Evolutionary conservation across 2,888 invertebrate species (phyloP).

Genomic region (Lithophane leautieri): DNA sequence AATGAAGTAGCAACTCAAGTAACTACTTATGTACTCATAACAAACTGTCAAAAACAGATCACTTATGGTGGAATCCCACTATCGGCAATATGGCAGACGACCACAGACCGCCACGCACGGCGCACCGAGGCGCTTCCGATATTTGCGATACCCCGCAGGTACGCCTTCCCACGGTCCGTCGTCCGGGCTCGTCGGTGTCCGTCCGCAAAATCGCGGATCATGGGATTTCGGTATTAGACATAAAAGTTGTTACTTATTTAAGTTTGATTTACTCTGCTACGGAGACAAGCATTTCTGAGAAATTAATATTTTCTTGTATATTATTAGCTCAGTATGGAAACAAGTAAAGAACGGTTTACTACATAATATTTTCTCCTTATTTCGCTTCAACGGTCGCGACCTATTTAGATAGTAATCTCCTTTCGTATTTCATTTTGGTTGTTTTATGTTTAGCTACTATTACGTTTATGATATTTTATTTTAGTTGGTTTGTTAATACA

Average conservation of each 20-base stretch:
- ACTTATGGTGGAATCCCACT: too few species aligned
- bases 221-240: too few species aligned
- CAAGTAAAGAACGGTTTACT: conserved; percentile 41
- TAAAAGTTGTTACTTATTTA: conserved; percentile 1
- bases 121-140: too few species aligned
- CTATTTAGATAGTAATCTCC: conserved; percentile 55
- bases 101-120: too few species aligned
- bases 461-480: conserved; percentile 14
- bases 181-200: too few species aligned
- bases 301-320: conserved; percentile 22
- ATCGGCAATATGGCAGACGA: too few species aligned
- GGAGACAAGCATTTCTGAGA: conserved; percentile 22
- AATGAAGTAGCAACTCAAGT: background rate
- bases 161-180: too few species aligned
- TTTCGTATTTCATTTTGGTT: conserved; percentile 15
- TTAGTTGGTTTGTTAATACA: background rate
- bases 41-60: background rate
- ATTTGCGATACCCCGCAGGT: too few species aligned
- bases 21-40: background rate
- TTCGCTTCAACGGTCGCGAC: conserved; percentile 35
- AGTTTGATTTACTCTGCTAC: conserved; percentile 18
- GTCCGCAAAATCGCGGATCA: too few species aligned
- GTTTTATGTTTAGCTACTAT: conserved; percentile 33
- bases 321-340: conserved; percentile 31
- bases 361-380: conserved; percentile 48